These are phyloP conservation scores for Noctilio leporinus DNA, from an alignment of 2,113 vertebrate genomes.

Conservation along the genomic window DNA sequence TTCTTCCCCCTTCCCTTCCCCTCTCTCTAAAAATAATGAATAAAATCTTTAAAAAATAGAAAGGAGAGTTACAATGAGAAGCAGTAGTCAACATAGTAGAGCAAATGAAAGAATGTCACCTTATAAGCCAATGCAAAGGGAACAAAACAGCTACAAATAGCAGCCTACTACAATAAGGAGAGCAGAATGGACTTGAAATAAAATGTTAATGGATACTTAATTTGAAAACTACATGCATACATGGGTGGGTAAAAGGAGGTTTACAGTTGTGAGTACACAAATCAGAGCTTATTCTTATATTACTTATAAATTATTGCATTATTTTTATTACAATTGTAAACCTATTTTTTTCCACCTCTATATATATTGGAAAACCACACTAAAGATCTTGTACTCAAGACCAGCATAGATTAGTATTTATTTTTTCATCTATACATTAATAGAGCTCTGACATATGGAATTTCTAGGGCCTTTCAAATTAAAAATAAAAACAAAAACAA, in stretches of 20 bases:
- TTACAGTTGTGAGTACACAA: not conserved
- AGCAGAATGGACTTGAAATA: not conserved
- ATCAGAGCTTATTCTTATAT: not conserved
- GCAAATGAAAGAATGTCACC: accelerated
- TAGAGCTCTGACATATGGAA: not conserved
- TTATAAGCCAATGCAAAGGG: not conserved
- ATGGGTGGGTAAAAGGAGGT: not conserved
- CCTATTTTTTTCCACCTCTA: not conserved
- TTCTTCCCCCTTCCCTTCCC: no score
- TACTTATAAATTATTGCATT: not conserved
- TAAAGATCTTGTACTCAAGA: not conserved
- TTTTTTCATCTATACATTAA: not conserved
- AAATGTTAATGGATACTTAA: not conserved
- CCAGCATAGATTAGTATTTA: not conserved
- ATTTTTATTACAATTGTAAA: not conserved
- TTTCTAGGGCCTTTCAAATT: not conserved
- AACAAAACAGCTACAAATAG: not conserved
- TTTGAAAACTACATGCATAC: not conserved
- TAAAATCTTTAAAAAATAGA: no score
- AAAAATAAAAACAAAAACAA: not conserved
- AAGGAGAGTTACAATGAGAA: not conserved
- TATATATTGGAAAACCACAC: not conserved
- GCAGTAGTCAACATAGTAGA: accelerated
- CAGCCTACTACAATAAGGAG: not conserved
- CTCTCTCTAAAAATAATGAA: no score